Percentiles rank a stretch among this genome's conserved stretches.
Evolutionary conservation across 2,113 vertebrate genomes (phyloP).

Genomic region (Cryptotis parvus): DNA sequence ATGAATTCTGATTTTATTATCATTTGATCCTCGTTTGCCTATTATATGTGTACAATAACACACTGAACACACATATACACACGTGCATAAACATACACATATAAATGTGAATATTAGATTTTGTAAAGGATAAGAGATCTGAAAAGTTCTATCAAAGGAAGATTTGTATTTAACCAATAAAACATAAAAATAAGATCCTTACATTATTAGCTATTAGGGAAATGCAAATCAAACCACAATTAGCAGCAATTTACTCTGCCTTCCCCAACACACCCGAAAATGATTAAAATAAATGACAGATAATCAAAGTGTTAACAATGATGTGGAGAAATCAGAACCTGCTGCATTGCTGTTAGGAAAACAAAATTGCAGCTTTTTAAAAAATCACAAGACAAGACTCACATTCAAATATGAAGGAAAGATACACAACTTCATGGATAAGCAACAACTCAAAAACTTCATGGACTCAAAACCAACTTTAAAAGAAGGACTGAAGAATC

Average conservation of each 20-base stretch:
- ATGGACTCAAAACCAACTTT: too few species aligned
- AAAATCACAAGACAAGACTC: too few species aligned
- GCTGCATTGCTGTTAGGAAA: neutral
- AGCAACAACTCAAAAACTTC: too few species aligned
- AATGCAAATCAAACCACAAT: neutral
- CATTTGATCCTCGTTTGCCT: too few species aligned
- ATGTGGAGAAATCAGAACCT: neutral
- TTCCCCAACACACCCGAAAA: neutral
- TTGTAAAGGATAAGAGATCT: neutral
- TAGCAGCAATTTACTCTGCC: neutral
- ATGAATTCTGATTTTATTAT: too few species aligned
- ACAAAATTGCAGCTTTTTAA: neutral
- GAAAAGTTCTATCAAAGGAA: neutral
- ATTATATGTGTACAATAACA: neutral
- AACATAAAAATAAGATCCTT: neutral
- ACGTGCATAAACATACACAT: neutral
- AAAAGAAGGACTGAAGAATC: too few species aligned
- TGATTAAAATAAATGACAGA: conserved; percentile 21
- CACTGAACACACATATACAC: neutral
- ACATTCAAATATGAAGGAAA: too few species aligned
- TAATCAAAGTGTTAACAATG: neutral
- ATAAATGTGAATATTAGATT: neutral
- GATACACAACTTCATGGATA: too few species aligned
- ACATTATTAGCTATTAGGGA: conserved; percentile 16
- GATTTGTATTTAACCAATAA: neutral